Percentiles rank a stretch among this genome's conserved stretches.
Conservation (phyloP, 1,140 invertebrate genomes). For the Aradophagus sp. region DNA sequence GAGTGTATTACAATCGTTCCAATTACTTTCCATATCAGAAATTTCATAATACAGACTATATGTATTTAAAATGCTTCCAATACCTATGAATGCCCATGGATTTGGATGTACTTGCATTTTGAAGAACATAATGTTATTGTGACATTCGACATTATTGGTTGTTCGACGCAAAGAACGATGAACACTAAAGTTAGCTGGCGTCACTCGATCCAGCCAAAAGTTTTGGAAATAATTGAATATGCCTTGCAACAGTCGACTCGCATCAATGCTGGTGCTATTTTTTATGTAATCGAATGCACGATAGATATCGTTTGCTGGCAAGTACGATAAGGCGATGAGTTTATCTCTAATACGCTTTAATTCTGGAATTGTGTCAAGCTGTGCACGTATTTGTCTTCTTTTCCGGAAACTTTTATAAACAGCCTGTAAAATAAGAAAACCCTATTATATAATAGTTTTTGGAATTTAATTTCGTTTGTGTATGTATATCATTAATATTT, state of each 20-base stretch:
- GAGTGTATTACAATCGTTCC: too few species aligned
- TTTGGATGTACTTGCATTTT: constrained; percentile 11
- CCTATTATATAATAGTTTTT: neutral
- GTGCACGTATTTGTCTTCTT: neutral
- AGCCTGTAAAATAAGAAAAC: constrained; percentile 4
- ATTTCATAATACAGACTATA: neutral
- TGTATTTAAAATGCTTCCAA: too few species aligned
- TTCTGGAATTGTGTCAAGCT: constrained; percentile 6
- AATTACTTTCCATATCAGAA: neutral
- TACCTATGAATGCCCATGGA: constrained; percentile 21
- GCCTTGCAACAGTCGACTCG: neutral
- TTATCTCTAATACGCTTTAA: constrained; percentile 7
- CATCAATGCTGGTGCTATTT: neutral
- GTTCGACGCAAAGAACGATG: neutral
- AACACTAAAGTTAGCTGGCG: constrained; percentile 1
- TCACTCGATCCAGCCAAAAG: constrained; percentile 4
- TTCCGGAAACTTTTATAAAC: constrained; percentile 2
- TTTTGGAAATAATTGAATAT: constrained; percentile 13
- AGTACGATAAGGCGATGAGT: constrained; percentile 12
- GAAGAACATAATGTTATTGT: constrained; percentile 7
- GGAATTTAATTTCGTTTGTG: too few species aligned
- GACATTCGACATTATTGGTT: constrained; percentile 24
- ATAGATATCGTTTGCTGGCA: constrained; percentile 2
- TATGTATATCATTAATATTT: too few species aligned
- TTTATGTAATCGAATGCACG: neutral